Percentiles rank a stretch among this genome's conserved stretches.
These are phyloP conservation scores for Lysandra bellargus DNA, from an alignment of 2,888 invertebrate species.

Conservation along the genomic window DNA sequence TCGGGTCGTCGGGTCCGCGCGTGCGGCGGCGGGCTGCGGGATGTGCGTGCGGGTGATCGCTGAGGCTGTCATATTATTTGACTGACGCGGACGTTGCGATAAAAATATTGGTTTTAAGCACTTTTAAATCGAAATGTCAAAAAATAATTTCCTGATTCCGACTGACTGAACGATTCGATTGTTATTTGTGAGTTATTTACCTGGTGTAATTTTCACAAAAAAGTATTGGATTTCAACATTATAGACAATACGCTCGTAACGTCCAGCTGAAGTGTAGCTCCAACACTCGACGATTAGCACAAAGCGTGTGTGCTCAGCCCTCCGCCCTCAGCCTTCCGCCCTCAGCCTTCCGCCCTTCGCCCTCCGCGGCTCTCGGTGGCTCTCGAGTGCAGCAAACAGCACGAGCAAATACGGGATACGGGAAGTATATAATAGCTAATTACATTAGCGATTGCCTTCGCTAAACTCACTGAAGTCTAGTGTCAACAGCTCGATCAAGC, in stretches of 20 bases:
- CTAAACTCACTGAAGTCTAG: background rate
- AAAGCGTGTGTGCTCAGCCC: background rate
- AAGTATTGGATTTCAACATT: background rate
- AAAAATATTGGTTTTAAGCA: background rate
- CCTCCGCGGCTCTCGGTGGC: background rate
- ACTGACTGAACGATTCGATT: background rate
- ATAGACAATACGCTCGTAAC: background rate
- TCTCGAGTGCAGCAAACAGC: background rate
- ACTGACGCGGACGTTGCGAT: background rate
- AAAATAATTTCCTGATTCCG: background rate
- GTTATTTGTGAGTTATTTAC: background rate
- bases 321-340: background rate
- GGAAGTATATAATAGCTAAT: background rate
- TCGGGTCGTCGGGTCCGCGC: background rate
- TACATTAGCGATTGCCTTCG: constrained; percentile 17
- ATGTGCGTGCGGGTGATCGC: background rate
- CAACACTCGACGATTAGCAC: constrained; percentile 13
- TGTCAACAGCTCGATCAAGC: background rate
- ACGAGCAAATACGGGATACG: background rate
- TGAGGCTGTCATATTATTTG: background rate
- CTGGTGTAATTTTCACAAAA: background rate
- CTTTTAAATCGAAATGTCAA: background rate
- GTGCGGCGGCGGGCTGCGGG: background rate
- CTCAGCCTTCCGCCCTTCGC: background rate
- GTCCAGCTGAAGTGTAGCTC: constrained; percentile 9